Percentiles rank a stretch among this genome's conserved stretches.
phyloP scores from a whole-genome alignment of 2,888 invertebrate species.

The Erannis defoliaria region DNA sequence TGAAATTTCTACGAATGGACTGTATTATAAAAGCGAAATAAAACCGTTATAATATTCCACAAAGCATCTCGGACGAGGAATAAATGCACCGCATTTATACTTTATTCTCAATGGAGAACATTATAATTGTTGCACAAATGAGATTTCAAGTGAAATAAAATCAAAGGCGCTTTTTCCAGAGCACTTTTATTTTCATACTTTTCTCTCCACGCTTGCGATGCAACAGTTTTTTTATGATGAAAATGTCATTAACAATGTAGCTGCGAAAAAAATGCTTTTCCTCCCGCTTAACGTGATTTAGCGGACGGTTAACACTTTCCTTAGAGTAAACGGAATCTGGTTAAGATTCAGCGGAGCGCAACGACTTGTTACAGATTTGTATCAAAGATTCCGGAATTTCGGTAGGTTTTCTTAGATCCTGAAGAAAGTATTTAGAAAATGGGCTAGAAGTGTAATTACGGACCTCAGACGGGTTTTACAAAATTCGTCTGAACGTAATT shows the following conservation, averaged over 20 bases:
- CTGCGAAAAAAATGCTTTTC: slow-evolving; percentile 41
- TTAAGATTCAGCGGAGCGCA: slow-evolving; percentile 28
- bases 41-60: neutral
- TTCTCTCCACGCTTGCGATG: slow-evolving; percentile 38
- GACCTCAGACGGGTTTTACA: neutral
- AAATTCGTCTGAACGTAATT: neutral
- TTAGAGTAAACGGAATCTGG: slow-evolving; percentile 41
- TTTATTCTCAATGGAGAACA: slow-evolving; percentile 16
- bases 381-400: slow-evolving; percentile 16
- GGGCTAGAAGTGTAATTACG: slow-evolving; percentile 12
- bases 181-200: slow-evolving; percentile 34
- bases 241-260: slow-evolving; percentile 49
- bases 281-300: slow-evolving; percentile 45
- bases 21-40: neutral
- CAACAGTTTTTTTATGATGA: slow-evolving; percentile 52
- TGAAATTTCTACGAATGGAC: neutral
- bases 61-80: neutral
- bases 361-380: slow-evolving; percentile 23
- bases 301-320: slow-evolving; percentile 45
- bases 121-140: slow-evolving; percentile 27
- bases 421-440: neutral
- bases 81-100: slow-evolving; percentile 16
- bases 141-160: slow-evolving; percentile 31
- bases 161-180: slow-evolving; percentile 43
- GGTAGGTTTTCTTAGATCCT: slow-evolving; percentile 7